phyloP scores from a whole-genome alignment of 1,140 invertebrate species.

The Drosophila rhopaloa region DNA sequence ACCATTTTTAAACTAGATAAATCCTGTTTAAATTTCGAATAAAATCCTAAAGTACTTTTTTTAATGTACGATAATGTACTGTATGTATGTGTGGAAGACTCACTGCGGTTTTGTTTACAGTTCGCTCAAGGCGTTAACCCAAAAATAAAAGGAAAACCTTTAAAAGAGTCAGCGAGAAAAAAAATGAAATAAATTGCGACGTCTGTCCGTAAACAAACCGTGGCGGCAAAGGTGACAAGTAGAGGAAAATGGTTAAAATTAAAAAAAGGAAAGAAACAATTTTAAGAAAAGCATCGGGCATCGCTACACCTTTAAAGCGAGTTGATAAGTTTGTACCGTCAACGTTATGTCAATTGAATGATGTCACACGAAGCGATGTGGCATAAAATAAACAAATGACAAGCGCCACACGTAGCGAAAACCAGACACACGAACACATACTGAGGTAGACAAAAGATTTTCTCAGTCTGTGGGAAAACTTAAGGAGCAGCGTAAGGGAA shows the following conservation, averaged over 20 bases:
- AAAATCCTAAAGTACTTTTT: too few species aligned
- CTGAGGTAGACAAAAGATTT: constrained; percentile 47
- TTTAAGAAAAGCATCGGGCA: not conserved
- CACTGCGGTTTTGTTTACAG: constrained; percentile 36
- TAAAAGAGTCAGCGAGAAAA: not conserved
- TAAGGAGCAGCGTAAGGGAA: not conserved
- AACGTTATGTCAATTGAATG: constrained; percentile 63
- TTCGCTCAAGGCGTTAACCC: constrained; percentile 37
- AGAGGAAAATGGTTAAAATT: not conserved
- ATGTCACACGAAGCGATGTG: constrained; percentile 59
- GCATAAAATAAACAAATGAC: constrained; percentile 58
- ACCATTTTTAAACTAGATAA: too few species aligned
- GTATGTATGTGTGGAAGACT: constrained; percentile 1
- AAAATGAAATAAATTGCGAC: constrained; percentile 1
- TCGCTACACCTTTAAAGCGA: constrained; percentile 18
- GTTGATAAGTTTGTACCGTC: constrained; percentile 17
- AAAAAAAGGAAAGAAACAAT: not conserved
- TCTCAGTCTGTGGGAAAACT: constrained; percentile 21
- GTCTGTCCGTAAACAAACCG: constrained; percentile 30
- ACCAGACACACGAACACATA: constrained; percentile 2
- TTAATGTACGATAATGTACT: not conserved
- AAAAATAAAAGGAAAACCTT: constrained; percentile 18
- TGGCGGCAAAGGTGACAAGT: constrained; percentile 16
- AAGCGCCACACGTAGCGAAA: constrained; percentile 7
- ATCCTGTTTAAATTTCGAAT: too few species aligned